Evolutionary conservation across 2,113 vertebrate genomes (phyloP).

Genomic region (Chunga burmeisteri): DNA sequence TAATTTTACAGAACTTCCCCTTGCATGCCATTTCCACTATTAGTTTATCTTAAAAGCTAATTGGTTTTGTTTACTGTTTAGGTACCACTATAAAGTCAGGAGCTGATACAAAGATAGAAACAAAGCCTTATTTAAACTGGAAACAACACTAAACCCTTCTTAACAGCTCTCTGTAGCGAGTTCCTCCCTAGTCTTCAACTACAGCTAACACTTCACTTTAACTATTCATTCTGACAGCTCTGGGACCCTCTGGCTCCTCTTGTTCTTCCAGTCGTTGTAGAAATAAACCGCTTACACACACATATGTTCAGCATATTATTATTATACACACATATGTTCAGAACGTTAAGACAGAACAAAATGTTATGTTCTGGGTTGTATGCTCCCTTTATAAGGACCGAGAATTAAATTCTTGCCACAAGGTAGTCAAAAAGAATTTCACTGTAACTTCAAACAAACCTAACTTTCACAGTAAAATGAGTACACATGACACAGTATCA

Average conservation of each 20-base stretch:
- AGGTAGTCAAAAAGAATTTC: neutral
- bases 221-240: neutral
- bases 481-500: neutral
- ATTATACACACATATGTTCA: neutral
- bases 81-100: neutral
- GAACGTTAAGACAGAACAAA: constrained; percentile 1
- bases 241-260: neutral
- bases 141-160: neutral
- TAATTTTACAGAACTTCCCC: neutral
- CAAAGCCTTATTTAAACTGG: neutral
- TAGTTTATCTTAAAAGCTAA: neutral
- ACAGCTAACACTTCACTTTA: neutral
- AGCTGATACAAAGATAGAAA: neutral
- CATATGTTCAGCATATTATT: neutral
- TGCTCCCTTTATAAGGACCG: neutral
- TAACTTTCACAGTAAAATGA: neutral
- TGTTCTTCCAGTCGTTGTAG: neutral
- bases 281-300: neutral
- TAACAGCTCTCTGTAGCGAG: neutral
- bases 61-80: neutral
- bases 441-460: neutral
- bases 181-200: neutral
- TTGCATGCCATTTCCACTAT: neutral
- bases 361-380: neutral
- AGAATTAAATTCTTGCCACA: neutral